phyloP scores from a whole-genome alignment of 2,113 vertebrate genomes.

The Marmota monax region DNA sequence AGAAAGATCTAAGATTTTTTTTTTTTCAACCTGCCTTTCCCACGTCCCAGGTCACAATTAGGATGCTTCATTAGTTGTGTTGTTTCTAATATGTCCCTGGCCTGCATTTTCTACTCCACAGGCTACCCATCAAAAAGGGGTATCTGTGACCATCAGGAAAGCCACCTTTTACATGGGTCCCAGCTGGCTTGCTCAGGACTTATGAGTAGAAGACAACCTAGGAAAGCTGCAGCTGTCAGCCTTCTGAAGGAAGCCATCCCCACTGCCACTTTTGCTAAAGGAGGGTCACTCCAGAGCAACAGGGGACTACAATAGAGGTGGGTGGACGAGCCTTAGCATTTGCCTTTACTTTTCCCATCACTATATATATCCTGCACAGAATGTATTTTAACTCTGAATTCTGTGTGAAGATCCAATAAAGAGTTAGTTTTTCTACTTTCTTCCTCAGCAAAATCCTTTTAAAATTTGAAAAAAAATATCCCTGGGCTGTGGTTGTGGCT shows the following conservation, averaged over 20 bases:
- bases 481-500: too few relatives aligned
- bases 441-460: conserved; percentile 10
- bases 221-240: neutral
- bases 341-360: neutral
- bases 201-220: neutral
- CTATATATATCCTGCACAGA: neutral
- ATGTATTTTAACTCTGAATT: neutral
- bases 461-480: neutral
- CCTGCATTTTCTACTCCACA: neutral
- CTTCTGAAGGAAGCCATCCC: neutral
- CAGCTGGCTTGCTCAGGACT: neutral
- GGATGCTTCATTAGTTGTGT: neutral
- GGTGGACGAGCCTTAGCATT: neutral
- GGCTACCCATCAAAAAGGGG: neutral
- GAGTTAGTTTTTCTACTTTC: neutral
- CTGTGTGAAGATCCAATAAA: neutral
- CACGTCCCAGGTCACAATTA: neutral
- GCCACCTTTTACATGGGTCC: neutral
- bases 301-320: neutral
- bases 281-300: neutral
- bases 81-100: neutral
- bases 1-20: neutral
- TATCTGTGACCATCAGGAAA: neutral
- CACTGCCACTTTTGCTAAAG: neutral
- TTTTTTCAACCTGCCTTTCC: conserved; percentile 52